These are phyloP conservation scores for Vidua macroura DNA, from an alignment of 2,113 vertebrate genomes.

Conservation along the genomic window DNA sequence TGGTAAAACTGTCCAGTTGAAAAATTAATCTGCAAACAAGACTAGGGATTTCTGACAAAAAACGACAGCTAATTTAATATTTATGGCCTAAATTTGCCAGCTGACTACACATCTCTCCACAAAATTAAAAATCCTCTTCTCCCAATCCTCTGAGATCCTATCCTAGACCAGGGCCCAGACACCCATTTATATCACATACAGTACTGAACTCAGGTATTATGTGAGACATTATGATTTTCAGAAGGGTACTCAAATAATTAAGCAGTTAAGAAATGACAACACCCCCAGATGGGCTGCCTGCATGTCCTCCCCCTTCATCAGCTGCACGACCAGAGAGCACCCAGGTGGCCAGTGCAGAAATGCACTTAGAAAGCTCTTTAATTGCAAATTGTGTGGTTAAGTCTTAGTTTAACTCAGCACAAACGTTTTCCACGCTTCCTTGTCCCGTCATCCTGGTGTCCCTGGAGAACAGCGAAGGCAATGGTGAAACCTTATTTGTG, in stretches of 20 bases:
- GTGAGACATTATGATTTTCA: not conserved
- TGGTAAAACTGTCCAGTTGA: not conserved
- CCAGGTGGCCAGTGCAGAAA: constrained; percentile 39
- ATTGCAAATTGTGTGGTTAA: constrained; percentile 27
- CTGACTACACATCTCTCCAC: constrained; percentile 28
- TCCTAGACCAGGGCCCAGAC: not conserved
- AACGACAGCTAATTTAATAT: constrained; percentile 48
- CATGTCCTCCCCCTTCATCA: not conserved
- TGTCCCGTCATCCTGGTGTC: not conserved
- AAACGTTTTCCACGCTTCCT: constrained; percentile 37
- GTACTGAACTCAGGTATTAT: not conserved
- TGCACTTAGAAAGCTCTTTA: constrained; percentile 40
- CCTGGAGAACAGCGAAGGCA: not conserved
- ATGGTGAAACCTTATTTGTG: constrained; percentile 37
- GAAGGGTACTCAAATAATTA: not conserved
- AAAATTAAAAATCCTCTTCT: constrained; percentile 42
- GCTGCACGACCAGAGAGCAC: not conserved
- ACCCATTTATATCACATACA: not conserved
- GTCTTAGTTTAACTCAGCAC: constrained; percentile 44
- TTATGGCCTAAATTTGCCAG: constrained; percentile 53
- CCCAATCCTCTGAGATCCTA: not conserved
- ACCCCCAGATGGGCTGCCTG: not conserved
- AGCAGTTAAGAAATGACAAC: not conserved
- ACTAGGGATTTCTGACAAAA: not conserved
- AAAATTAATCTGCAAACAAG: constrained; percentile 29